phyloP scores from a whole-genome alignment of 2,888 invertebrate genomes.

The Vesta saturnalis region DNA sequence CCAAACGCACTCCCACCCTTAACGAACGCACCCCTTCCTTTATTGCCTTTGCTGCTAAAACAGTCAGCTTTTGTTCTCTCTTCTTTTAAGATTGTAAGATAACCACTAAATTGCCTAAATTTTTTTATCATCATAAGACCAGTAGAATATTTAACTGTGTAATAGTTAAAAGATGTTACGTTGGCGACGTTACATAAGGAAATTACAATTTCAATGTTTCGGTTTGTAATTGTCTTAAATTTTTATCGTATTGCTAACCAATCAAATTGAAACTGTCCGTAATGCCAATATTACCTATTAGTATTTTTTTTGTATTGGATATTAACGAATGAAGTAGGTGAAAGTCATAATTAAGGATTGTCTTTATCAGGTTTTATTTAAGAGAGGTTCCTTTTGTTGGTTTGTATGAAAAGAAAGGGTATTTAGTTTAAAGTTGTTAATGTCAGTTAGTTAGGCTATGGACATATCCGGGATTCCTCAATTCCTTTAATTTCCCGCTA shows the following conservation, averaged over 20 bases:
- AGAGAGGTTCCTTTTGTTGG: background rate
- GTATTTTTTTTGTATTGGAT: background rate
- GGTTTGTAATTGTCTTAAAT: background rate
- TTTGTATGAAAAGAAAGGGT: conserved; percentile 6
- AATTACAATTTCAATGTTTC: too few relatives aligned
- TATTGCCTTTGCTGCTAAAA: conserved; percentile 53
- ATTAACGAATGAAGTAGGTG: background rate
- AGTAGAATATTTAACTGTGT: background rate
- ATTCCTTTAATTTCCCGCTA: conserved; percentile 38
- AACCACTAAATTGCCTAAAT: conserved; percentile 8
- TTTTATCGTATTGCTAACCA: background rate
- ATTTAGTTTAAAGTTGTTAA: conserved; percentile 19
- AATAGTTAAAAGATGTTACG: background rate
- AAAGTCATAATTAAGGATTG: background rate
- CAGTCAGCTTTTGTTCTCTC: conserved; percentile 30
- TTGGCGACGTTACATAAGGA: background rate
- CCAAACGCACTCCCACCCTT: conserved; percentile 52
- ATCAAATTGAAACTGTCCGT: background rate
- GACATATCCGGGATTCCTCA: conserved; percentile 34
- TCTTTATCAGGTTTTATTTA: background rate
- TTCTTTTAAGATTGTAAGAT: conserved; percentile 28
- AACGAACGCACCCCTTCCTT: conserved; percentile 51
- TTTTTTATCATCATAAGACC: conserved; percentile 1
- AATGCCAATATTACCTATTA: background rate
- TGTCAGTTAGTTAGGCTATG: conserved; percentile 23